Base-by-base conservation (phyloP, 2,797 vertebrate species). In the Malurus splendens region DNA sequence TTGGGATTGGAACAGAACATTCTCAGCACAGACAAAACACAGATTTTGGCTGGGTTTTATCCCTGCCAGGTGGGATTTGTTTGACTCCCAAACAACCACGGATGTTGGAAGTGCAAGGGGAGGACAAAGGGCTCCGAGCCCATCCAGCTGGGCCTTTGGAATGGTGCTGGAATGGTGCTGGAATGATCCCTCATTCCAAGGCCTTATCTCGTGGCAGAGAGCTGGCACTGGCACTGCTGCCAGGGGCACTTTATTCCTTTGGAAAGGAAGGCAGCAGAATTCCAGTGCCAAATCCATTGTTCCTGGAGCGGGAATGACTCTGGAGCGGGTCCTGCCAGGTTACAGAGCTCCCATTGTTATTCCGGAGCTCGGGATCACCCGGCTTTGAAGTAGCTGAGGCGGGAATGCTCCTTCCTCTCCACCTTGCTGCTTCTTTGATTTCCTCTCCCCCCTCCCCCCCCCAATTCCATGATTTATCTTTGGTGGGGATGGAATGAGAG, bases 281-380 rank as follows among this genome's bases (percentile, higher is more conserved):
- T 92, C 66, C 61, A 32, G 74, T 91, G 94, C 90, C 94, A 96
- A 84, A 75, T n/a, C 42, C 55, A 93, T 96, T 96, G 96, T 97
- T 95, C 85, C 28, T 20, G 42, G 38, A 48, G 14, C 83, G 87
- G 92, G 62, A 86, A 52, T 14, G 24, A 18, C 89, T 91, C 73
- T n/a, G 24, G n/a, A n/a, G n/a, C n/a, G n/a, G 80, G 56, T 42
- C 82, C 74, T 77, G 85, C 74, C 94, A 95, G 94, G 93, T 96
- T 93, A 95, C 94, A 88, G 77, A 95, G 90, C 66, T 42, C 92
- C 89, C 55, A 96, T 96, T 97, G 95, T 96, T 96, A 73, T 23
- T 65, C 51, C 13, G 7, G 62, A 90, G 62, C 80, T 47, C 44
- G 3, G 50, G 30, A 64, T 86, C 42, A 15, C 75, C 68, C 39